phyloP scores from a whole-genome alignment of 2,797 vertebrate species.

The Meriones psammophilus region DNA sequence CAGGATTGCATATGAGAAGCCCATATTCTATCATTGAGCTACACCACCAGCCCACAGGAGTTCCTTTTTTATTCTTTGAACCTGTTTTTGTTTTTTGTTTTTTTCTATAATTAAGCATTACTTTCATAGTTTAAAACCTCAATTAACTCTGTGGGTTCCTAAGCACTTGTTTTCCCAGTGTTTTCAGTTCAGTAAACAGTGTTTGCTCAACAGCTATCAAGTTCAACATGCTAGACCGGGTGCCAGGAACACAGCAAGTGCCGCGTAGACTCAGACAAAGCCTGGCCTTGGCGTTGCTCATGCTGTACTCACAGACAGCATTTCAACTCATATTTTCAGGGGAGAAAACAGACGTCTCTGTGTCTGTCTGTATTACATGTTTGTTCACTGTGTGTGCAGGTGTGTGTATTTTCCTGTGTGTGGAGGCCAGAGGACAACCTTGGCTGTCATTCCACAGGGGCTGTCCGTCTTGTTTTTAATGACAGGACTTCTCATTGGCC shows the following conservation, averaged over 20 bases:
- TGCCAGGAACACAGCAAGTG: background rate
- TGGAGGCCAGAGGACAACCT: background rate
- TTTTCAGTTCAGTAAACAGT: background rate
- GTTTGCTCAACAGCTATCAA: background rate
- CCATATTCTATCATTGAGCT: background rate
- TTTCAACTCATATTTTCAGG: background rate
- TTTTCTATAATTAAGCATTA: background rate
- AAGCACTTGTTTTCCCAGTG: background rate
- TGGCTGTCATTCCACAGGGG: background rate
- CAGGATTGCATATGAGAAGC: background rate
- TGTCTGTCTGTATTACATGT: background rate
- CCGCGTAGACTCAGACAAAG: background rate
- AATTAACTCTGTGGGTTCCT: background rate
- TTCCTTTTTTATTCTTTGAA: background rate
- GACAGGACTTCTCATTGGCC: background rate
- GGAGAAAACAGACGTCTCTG: background rate
- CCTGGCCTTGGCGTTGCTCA: background rate
- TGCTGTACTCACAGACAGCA: background rate
- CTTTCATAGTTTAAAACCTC: slow-evolving; percentile 17
- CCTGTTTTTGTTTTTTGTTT: background rate
- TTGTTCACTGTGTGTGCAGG: too few relatives aligned
- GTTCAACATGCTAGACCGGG: background rate
- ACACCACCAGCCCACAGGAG: background rate
- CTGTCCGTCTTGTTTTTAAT: background rate
- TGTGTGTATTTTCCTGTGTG: background rate